These are phyloP conservation scores for Lycocerus yunnanus DNA, from an alignment of 2,888 invertebrate genomes.

Conservation along the genomic window DNA sequence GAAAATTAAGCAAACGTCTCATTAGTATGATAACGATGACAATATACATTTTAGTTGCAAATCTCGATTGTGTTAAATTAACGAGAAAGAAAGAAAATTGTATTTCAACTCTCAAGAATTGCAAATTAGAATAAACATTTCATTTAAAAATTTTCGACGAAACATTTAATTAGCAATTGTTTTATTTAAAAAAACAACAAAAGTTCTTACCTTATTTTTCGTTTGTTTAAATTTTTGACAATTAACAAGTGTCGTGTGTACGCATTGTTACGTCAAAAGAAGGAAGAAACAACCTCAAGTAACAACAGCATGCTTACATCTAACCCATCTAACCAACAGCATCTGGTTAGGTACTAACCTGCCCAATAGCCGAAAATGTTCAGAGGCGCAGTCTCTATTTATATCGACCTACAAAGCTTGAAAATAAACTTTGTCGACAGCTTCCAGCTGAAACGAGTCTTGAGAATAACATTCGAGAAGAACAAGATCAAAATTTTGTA, in stretches of 20 bases:
- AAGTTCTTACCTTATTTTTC: not conserved
- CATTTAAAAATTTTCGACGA: not conserved
- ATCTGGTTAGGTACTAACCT: constrained; percentile 42
- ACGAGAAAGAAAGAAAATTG: not conserved
- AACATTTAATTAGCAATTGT: not conserved
- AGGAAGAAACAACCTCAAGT: constrained; percentile 35
- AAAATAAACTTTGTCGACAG: constrained; percentile 40
- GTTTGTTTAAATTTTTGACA: not conserved
- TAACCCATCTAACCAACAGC: constrained; percentile 27
- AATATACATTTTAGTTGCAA: not conserved
- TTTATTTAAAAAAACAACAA: not conserved
- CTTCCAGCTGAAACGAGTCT: constrained; percentile 46
- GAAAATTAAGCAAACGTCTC: not conserved
- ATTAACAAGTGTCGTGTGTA: constrained; percentile 21
- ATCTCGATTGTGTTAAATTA: constrained; percentile 1
- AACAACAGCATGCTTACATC: constrained; percentile 27
- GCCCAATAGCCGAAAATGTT: constrained; percentile 40
- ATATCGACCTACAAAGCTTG: constrained; percentile 42
- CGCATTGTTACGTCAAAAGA: constrained; percentile 41
- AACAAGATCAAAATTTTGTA: constrained; percentile 30
- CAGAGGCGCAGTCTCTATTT: constrained; percentile 45
- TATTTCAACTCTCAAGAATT: not conserved
- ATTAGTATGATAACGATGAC: not conserved
- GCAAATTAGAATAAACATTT: not conserved
- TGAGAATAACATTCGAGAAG: not conserved